Evolutionary conservation across 2,888 invertebrate species (phyloP), one percentile per base, ranked within the genome.

Genomic region (Subacronicta megacephala): DNA sequence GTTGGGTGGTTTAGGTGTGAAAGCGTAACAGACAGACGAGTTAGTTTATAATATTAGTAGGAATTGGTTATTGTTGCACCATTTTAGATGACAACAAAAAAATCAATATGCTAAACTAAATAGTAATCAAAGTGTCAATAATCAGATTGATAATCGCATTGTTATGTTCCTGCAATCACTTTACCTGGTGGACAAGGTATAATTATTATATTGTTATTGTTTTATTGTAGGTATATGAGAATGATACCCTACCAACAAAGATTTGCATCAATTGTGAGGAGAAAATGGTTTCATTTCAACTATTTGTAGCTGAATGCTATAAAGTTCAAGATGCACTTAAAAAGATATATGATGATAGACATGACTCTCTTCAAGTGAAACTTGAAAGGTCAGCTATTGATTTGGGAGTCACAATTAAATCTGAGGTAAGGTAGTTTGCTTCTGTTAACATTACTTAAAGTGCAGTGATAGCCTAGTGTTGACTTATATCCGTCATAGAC

Each of bases 181-280:
- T n/a, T n/a, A n/a, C n/a, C n/a, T n/a, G n/a, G n/a, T n/a, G n/a
- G n/a, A n/a, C n/a, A n/a, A n/a, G n/a, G n/a, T n/a, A n/a, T n/a
- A n/a, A n/a, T n/a, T n/a, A n/a, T 35, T 12, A 13, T 17, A 12
- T 29, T n/a, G n/a, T 0, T 40, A 7, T n/a, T 12, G 7, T 38
- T 41, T 29, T 41, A 20, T 85, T 88, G 35, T 79, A 94, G 93
- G 67, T 94, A 18, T 82, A 74, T 78, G 89, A 90, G 51, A 83
- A 77, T 74, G 92, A 94, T 62, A 81, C 78, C 41, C 79, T 94
- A 56, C 92, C 94, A 12, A 90, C 92, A 33, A 91, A 82, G 72
- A 85, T 93, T 51, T 94, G 94, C 66, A 64, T 92, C 13, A 88
- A 87, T 56, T 94, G 94, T 82, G 93, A 93, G 80, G 93, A 93